These are phyloP conservation scores for Phytoseiulus persimilis DNA, from an alignment of 2,888 invertebrate genomes.

Conservation along the genomic window DNA sequence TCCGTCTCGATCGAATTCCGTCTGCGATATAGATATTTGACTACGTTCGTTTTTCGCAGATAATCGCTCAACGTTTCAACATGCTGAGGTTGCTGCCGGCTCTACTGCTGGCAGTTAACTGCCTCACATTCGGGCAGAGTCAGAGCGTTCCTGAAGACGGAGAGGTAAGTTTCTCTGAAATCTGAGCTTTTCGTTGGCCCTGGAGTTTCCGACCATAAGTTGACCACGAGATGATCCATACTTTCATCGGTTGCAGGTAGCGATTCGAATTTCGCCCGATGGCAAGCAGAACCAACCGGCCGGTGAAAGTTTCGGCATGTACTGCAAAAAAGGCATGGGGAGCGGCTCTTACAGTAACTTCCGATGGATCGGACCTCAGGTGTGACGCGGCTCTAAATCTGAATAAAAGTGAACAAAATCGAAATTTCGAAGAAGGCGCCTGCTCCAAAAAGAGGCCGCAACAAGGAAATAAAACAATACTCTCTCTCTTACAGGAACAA, in stretches of 20 bases:
- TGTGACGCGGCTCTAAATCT: not conserved
- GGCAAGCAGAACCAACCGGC: slow-evolving; percentile 12
- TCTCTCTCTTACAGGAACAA: not conserved
- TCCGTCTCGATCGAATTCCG: not conserved
- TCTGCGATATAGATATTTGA: not conserved
- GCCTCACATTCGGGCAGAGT: not conserved
- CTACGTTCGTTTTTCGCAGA: not conserved
- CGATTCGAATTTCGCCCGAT: not conserved
- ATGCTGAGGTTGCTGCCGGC: not conserved
- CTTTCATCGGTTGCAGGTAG: not conserved
- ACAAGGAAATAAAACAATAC: no score
- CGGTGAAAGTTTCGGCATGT: slow-evolving; percentile 19
- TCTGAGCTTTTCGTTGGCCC: no score
- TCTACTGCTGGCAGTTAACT: not conserved
- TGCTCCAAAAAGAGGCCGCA: no score
- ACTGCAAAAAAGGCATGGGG: slow-evolving; percentile 19
- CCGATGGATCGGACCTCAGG: slow-evolving; percentile 34
- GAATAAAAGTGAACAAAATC: not conserved
- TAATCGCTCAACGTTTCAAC: not conserved
- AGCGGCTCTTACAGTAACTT: slow-evolving; percentile 16
- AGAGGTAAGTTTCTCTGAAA: not conserved
- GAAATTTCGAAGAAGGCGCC: not conserved
- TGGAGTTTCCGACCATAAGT: no score
- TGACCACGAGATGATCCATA: no score
- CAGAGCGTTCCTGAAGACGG: not conserved